phyloP scores from a whole-genome alignment of 2,888 invertebrate species.

The Brachyopa scutellaris region DNA sequence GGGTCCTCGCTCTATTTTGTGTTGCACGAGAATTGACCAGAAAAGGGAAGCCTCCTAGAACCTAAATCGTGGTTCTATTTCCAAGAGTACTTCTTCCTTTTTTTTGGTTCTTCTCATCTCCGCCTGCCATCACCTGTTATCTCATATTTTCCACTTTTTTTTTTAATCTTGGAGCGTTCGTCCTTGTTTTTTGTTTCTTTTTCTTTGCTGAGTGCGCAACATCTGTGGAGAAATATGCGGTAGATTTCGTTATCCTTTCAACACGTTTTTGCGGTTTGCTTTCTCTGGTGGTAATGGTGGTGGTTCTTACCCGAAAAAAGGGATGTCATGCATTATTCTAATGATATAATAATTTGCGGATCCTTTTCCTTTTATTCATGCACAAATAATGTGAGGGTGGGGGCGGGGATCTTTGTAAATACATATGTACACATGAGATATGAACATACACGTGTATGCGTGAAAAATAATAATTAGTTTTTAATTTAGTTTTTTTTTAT shows the following conservation, averaged over 20 bases:
- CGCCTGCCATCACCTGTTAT: slow-evolving; percentile 25
- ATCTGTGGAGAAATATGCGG: slow-evolving; percentile 16
- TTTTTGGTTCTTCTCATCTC: neutral
- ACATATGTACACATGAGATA: too few relatives aligned
- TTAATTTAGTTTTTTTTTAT: slow-evolving; percentile 24
- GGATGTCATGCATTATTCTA: slow-evolving; percentile 44
- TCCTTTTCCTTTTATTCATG: too few relatives aligned
- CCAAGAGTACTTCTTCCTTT: neutral
- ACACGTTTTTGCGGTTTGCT: slow-evolving; percentile 26
- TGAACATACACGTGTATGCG: too few relatives aligned
- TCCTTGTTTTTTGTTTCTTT: too few relatives aligned
- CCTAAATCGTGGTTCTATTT: slow-evolving; percentile 2
- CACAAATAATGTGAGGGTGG: too few relatives aligned
- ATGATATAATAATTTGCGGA: slow-evolving; percentile 43
- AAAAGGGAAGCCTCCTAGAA: neutral
- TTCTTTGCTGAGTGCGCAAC: neutral
- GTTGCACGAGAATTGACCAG: slow-evolving; percentile 34
- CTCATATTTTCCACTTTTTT: neutral
- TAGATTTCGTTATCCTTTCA: slow-evolving; percentile 55
- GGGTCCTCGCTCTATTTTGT: slow-evolving; percentile 24
- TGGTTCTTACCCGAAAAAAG: neutral
- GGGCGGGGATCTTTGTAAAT: too few relatives aligned
- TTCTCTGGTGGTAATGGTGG: neutral
- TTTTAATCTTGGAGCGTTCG: neutral
- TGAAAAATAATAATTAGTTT: slow-evolving; percentile 44